Evolutionary conservation across 2,797 vertebrate genomes (phyloP), one percentile per base, ranked within the genome.

Genomic region (Morus bassanus): DNA sequence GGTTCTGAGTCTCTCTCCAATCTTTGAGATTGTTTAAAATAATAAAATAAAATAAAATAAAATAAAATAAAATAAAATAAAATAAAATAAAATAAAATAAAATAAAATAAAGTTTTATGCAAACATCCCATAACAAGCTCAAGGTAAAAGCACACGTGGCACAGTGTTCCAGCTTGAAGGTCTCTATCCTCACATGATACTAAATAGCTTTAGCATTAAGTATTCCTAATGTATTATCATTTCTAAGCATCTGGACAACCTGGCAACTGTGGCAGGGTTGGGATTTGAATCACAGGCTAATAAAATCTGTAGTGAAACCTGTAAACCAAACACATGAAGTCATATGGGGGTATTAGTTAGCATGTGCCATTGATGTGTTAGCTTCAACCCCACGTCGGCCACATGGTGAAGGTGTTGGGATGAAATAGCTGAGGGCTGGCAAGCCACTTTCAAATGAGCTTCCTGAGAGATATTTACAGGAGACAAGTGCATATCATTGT

Each of bases 171-270:
- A 87, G 31, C 53, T 87, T 88, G 67, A 45, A 92, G 43, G 35
- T 73, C 68, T 90, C 88, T 46, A 74, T 60, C 69, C 77, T 94
- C 72, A 31, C 41, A 27, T 89, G 68, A 67, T 70, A 60, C 21
- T 91, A 85, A 85, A 92, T 67, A 85, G 31, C 33, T 64, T 76
- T 43, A 94, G 35, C 60, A 81, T 78, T 78, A 89, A 87, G 27
- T 79, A 50, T 93, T 89, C 91, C 69, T 33, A 33, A 88, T 93
- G 91, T 94, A 87, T 94, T 89, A 79, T 65, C 60, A 68, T 92
- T 70, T 68, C 59, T 68, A 88, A 91, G 48, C 75, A 96, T 88
- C 88, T 96, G 96, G 90, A 93, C 89, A 92, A 67, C 21, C 93
- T 94, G 94, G 89, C 78, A 92, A 33, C 46, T 16, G 70, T 65